Evolutionary conservation across 2,888 invertebrate genomes (phyloP).

Genomic region (Lissonota sp.): DNA sequence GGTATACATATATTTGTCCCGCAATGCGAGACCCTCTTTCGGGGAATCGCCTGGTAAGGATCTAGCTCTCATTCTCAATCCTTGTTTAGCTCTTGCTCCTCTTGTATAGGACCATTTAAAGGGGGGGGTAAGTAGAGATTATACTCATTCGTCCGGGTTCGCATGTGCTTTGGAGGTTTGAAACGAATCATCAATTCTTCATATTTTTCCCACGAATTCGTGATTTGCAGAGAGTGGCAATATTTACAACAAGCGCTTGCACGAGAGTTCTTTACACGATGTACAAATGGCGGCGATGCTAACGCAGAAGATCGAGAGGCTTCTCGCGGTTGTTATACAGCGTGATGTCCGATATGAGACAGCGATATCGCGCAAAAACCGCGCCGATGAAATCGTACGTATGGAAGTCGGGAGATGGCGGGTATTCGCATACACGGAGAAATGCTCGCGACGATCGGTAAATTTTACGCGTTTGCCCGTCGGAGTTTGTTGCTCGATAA

Average conservation of each 20-base stretch:
- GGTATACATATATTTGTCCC: constrained; percentile 29
- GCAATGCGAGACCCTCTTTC: constrained; percentile 73
- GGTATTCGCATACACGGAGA: constrained; percentile 17
- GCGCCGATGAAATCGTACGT: constrained; percentile 73
- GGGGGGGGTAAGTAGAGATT: constrained; percentile 15
- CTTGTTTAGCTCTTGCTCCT: constrained; percentile 3
- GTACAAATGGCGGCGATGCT: too few species aligned
- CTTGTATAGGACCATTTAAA: constrained; percentile 6
- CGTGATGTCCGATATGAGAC: constrained; percentile 60
- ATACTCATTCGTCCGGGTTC: neutral
- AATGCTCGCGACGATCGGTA: neutral
- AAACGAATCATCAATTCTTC: too few species aligned
- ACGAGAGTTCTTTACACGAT: too few species aligned
- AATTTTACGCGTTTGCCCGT: constrained; percentile 30
- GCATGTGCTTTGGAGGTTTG: neutral
- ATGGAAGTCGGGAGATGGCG: constrained; percentile 57
- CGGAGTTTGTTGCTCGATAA: constrained; percentile 48
- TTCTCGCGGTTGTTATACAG: too few species aligned
- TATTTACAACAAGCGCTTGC: too few species aligned
- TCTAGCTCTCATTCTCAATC: constrained; percentile 61
- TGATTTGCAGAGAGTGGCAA: too few species aligned
- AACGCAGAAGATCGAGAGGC: too few species aligned
- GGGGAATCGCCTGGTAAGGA: constrained; percentile 75
- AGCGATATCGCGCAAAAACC: constrained; percentile 26
- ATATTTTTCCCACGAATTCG: too few species aligned